Evolutionary conservation across 1,140 invertebrate species (phyloP).

Genomic region (Planococcus citri): DNA sequence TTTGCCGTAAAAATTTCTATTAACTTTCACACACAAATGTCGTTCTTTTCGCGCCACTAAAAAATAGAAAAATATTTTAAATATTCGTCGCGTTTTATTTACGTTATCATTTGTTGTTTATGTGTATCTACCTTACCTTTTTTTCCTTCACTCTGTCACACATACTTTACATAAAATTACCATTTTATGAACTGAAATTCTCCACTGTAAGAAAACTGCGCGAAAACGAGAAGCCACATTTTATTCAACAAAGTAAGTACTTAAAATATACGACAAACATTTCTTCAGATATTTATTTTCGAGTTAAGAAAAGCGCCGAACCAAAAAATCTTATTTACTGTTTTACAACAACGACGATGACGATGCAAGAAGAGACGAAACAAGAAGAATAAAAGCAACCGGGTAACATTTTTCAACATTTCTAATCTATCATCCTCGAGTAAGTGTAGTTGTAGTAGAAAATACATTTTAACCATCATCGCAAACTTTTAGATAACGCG

Average conservation of each 20-base stretch:
- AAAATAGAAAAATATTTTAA: slow-evolving; percentile 1
- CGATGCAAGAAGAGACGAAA: too few species aligned
- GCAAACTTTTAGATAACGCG: too few species aligned
- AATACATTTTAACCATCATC: too few species aligned
- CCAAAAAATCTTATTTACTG: not conserved
- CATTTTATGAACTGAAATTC: not conserved
- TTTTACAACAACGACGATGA: not conserved
- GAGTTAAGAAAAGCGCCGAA: not conserved
- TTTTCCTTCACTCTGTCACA: not conserved
- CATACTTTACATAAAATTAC: not conserved
- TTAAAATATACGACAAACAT: not conserved
- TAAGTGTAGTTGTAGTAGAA: too few species aligned
- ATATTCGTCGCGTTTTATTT: slow-evolving; percentile 7
- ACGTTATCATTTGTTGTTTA: slow-evolving; percentile 7
- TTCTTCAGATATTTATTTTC: not conserved
- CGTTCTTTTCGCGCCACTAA: not conserved
- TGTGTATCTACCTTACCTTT: not conserved
- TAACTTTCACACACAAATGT: not conserved
- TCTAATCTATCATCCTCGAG: not conserved
- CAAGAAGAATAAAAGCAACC: not conserved
- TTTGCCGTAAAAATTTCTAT: slow-evolving; percentile 8
- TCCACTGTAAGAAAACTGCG: not conserved
- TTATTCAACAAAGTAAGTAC: not conserved
- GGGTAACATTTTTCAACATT: not conserved
- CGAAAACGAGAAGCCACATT: not conserved